Evolutionary conservation across 35 echinoderm and acorn worm species (phyloP).

Genomic region (Eucidaris tribuloides): DNA sequence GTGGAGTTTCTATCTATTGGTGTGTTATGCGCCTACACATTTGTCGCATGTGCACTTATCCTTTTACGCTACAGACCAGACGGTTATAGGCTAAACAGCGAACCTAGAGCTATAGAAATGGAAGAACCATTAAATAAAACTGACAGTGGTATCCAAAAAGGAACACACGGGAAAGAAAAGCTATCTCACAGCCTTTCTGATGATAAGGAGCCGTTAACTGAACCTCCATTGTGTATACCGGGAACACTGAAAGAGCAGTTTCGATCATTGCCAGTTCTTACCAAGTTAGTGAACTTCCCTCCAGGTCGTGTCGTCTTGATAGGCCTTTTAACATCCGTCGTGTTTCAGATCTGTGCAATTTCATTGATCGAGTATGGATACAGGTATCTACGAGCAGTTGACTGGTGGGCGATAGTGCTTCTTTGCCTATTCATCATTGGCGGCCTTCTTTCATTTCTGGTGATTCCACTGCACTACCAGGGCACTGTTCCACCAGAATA

Average conservation of each 20-base stretch:
- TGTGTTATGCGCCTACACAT: slow-evolving; percentile 27
- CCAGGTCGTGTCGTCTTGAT: slow-evolving; percentile 7
- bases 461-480: slow-evolving; percentile 45
- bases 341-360: neutral
- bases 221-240: neutral
- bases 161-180: neutral
- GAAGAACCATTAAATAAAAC: neutral
- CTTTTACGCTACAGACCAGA: slow-evolving; percentile 24
- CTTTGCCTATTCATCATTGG: slow-evolving; percentile 6
- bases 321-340: neutral
- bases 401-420: slow-evolving; percentile 42
- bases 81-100: neutral
- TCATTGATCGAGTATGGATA: neutral
- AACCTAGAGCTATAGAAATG: neutral
- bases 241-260: slow-evolving; percentile 37
- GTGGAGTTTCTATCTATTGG: slow-evolving; percentile 59
- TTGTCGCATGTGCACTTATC: slow-evolving; percentile 42
- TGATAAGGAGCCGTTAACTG: neutral
- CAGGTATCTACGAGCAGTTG: neutral
- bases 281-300: neutral
- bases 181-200: neutral
- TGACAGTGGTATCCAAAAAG: neutral
- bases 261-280: neutral
- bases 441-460: slow-evolving; percentile 8
- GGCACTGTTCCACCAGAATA: neutral